Percentiles rank a stretch among this genome's conserved stretches.
These are phyloP conservation scores for Mystacornis crossleyi DNA, from an alignment of 2,113 vertebrate genomes.

Conservation along the genomic window DNA sequence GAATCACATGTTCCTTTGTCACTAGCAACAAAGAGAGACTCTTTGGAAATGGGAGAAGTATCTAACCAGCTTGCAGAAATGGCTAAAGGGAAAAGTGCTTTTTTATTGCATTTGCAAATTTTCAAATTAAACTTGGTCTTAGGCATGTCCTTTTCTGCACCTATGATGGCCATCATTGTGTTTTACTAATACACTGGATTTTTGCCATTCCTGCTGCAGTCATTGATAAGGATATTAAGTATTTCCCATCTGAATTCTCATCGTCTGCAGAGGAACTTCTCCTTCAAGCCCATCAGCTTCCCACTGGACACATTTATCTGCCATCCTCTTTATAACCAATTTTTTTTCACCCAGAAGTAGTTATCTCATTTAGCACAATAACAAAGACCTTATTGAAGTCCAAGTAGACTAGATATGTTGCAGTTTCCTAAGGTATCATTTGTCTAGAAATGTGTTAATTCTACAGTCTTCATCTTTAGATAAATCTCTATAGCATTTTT, in stretches of 20 bases:
- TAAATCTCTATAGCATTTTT: background rate
- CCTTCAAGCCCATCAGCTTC: background rate
- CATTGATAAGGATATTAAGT: background rate
- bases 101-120: background rate
- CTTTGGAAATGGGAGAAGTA: background rate
- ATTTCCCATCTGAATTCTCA: background rate
- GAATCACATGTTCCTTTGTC: background rate
- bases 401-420: background rate
- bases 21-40: background rate
- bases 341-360: background rate
- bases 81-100: background rate
- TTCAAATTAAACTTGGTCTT: background rate
- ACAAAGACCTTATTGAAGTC: background rate
- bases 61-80: background rate
- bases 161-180: accelerated
- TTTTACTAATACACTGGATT: background rate
- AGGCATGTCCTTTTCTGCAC: background rate
- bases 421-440: background rate
- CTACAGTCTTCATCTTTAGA: background rate
- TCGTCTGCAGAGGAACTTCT: background rate
- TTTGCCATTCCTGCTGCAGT: background rate
- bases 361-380: background rate
- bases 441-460: background rate
- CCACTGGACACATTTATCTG: background rate
- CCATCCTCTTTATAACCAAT: background rate